These are phyloP conservation scores for Aphelinus atriplicis DNA, from an alignment of 1,140 invertebrate genomes.

Conservation along the genomic window DNA sequence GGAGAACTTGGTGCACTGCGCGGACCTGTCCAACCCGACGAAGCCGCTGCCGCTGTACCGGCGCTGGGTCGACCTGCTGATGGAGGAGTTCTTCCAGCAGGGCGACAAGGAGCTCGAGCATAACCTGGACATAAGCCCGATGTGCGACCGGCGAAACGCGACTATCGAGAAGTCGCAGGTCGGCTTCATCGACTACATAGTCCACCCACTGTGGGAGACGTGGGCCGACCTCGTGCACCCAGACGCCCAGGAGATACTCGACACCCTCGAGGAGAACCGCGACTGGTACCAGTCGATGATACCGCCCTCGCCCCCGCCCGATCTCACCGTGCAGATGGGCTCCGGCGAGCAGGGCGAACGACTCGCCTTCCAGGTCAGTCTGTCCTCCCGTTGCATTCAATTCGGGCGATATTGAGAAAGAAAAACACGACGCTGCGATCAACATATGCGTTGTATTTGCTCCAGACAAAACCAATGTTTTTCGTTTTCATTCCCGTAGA, in stretches of 20 bases:
- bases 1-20: slow-evolving; percentile 99
- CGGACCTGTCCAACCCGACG: slow-evolving; percentile 98
- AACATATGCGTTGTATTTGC: too few relatives aligned
- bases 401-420: too few relatives aligned
- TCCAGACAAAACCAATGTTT: too few relatives aligned
- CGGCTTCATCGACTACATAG: slow-evolving; percentile 99
- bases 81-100: slow-evolving; percentile 98
- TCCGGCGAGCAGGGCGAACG: slow-evolving; percentile 65
- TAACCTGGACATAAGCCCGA: slow-evolving; percentile 95
- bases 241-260: slow-evolving; percentile 96
- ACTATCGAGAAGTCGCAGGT: slow-evolving; percentile 98
- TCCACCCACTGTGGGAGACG: slow-evolving; percentile 98
- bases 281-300: slow-evolving; percentile 96
- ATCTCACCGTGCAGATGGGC: slow-evolving; percentile 70
- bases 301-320: slow-evolving; percentile 76
- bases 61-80: slow-evolving; percentile 91
- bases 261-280: slow-evolving; percentile 97
- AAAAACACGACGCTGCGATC: too few relatives aligned
- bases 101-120: slow-evolving; percentile 93
- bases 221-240: slow-evolving; percentile 99
- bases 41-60: slow-evolving; percentile 94
- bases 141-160: slow-evolving; percentile 95
- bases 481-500: too few relatives aligned
- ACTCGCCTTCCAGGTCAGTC: slow-evolving; percentile 74
- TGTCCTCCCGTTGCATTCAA: background rate